Evolutionary conservation across 2,113 vertebrate genomes (phyloP).

Genomic region (Siniperca chuatsi): DNA sequence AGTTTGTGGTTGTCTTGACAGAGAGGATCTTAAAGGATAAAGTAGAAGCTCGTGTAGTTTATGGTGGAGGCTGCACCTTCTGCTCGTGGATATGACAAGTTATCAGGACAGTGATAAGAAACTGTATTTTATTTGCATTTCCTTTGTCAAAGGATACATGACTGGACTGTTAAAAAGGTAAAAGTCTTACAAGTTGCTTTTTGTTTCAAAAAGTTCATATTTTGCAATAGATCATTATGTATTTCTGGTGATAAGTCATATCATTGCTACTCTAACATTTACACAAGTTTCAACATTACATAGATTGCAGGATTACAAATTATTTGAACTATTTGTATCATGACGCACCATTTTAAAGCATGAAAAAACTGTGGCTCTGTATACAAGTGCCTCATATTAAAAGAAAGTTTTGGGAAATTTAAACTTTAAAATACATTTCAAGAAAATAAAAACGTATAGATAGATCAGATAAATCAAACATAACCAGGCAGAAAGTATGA

Average conservation of each 20-base stretch:
- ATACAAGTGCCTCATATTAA: not conserved
- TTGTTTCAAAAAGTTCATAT: not conserved
- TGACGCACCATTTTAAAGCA: not conserved
- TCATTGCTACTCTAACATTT: not conserved
- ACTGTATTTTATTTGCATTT: conserved; percentile 5
- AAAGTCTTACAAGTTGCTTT: not conserved
- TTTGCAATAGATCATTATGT: not conserved
- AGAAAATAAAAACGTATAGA: not conserved
- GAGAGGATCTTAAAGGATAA: not conserved
- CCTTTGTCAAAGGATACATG: not conserved
- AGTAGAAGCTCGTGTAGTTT: not conserved
- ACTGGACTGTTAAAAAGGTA: conserved; percentile 36
- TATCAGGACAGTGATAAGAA: conserved; percentile 14
- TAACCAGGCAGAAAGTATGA: not conserved
- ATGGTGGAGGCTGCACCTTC: not conserved
- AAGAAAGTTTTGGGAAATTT: not conserved
- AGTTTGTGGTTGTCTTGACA: not conserved
- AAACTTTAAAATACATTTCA: not conserved
- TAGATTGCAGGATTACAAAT: not conserved
- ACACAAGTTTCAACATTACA: not conserved
- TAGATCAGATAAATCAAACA: not conserved
- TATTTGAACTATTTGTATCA: not conserved
- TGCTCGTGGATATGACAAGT: conserved; percentile 7
- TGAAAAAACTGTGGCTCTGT: too few species aligned
- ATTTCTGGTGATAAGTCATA: not conserved